Evolutionary conservation across 2,797 vertebrate genomes (phyloP), one percentile per base, ranked within the genome.

Genomic region (Enteromius anoplus): DNA sequence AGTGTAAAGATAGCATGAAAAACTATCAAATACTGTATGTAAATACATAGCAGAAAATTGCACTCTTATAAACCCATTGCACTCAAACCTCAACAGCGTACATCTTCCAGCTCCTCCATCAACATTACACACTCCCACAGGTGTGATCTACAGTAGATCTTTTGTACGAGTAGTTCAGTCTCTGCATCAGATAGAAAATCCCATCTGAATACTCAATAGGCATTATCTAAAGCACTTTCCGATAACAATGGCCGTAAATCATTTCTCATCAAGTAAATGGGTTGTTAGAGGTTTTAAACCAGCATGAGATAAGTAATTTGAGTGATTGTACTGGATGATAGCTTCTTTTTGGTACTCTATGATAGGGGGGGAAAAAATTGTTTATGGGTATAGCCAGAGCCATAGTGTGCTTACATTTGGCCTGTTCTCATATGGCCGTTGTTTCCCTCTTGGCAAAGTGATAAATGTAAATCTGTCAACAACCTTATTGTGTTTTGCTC

Each of bases 251-350:
- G 49, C 53, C 8, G 51, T 70, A 76, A 68, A 75, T 83, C 34
- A 83, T 77, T 58, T 69, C 64, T 76, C 40, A 78, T 83, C 81
- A 83, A 69, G 51, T 60, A 76, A 76, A 76, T 84, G 68, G 66
- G 55, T 71, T 78, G 58, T 70, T 78, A 49, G 65, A 78, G 40
- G 53, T 70, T 19, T 83, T 78, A 78, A 47, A 26, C 53, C 75
- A 75, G 65, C 78, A 47, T 71, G 40, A 79, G 76, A 51, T 49
- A 84, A 73, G 69, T 75, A 3, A 73, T 80, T 80, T 83, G 40
- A 70, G 81, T 45, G 51, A 83, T 77, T 78, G 64, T 77, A 83
- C 64, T 70, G 65, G 14, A 83, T 83, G 64, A 37, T 70, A 70
- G 75, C 81, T 78, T 77, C 49, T 83, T 83, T 83, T 58, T 49